Percentiles rank a stretch among this genome's conserved stretches.
Evolutionary conservation across 2,113 vertebrate genomes (phyloP).

Genomic region (Salminus brasiliensis): DNA sequence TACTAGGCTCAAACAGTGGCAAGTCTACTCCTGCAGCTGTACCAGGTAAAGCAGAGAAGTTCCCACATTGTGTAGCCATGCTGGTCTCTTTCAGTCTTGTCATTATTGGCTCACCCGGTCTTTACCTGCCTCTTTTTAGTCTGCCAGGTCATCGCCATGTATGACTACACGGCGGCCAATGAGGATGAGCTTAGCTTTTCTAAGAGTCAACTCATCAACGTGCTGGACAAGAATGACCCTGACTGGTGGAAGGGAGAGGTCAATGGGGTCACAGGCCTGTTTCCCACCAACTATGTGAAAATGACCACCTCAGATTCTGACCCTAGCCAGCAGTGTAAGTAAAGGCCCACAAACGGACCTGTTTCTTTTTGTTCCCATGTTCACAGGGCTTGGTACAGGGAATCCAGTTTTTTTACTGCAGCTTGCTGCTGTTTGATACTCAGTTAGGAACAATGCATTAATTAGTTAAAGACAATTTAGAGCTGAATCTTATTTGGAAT

Average conservation of each 20-base stretch:
- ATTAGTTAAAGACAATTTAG: background rate
- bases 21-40: slow-evolving; percentile 83
- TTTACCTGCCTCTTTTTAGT: slow-evolving; percentile 66
- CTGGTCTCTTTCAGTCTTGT: background rate
- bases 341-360: slow-evolving; percentile 32
- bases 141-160: slow-evolving; percentile 94
- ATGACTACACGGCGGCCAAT: slow-evolving; percentile 90
- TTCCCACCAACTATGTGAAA: slow-evolving; percentile 95
- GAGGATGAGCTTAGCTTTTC: slow-evolving; percentile 92
- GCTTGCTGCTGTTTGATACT: background rate
- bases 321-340: slow-evolving; percentile 95
- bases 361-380: background rate
- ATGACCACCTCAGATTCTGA: slow-evolving; percentile 87
- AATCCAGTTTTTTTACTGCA: background rate
- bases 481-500: background rate
- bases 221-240: slow-evolving; percentile 86
- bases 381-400: background rate
- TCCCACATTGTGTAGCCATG: background rate
- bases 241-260: slow-evolving; percentile 98
- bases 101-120: background rate
- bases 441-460: background rate
- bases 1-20: slow-evolving; percentile 88
- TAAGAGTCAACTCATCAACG: slow-evolving; percentile 90
- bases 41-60: slow-evolving; percentile 74
- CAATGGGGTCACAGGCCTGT: slow-evolving; percentile 86